A percentile compares a stretch with the other conserved stretches of the same genome.
phyloP scores from a whole-genome alignment of 2,797 vertebrate species.

The Hippocampus kuda region DNA sequence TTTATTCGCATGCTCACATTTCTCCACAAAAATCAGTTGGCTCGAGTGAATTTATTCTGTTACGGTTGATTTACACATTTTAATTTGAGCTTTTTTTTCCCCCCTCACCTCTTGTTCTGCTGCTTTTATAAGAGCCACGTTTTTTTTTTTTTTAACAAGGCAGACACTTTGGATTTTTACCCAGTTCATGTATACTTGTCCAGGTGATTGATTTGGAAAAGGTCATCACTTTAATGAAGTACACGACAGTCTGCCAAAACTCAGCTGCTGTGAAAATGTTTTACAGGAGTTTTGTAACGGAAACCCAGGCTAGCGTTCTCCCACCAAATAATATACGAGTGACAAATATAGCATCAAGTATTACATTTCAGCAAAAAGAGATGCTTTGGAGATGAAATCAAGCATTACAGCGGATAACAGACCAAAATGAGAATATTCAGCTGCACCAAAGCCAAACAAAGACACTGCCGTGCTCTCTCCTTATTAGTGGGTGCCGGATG shows the following conservation, averaged over 20 bases:
- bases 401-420: neutral
- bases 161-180: neutral
- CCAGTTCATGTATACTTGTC: neutral
- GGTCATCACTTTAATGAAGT: constrained; percentile 13
- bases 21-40: neutral
- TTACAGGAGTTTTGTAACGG: constrained; percentile 14
- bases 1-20: neutral
- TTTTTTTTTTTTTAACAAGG: neutral
- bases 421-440: constrained; percentile 12
- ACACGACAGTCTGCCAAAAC: constrained; percentile 3
- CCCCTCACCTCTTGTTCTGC: neutral
- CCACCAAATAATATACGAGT: constrained; percentile 18
- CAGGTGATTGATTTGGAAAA: neutral
- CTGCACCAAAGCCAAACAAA: constrained; percentile 4
- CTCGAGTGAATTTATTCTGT: neutral
- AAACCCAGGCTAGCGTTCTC: constrained; percentile 9
- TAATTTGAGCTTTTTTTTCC: neutral
- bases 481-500: neutral
- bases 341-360: constrained; percentile 17
- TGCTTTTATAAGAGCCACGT: neutral
- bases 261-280: constrained; percentile 13
- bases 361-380: constrained; percentile 16
- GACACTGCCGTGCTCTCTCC: constrained; percentile 3
- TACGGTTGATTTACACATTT: neutral
- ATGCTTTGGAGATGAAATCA: constrained; percentile 12